phyloP scores from a whole-genome alignment of 2,797 vertebrate species.

The Melanitta fusca region DNA sequence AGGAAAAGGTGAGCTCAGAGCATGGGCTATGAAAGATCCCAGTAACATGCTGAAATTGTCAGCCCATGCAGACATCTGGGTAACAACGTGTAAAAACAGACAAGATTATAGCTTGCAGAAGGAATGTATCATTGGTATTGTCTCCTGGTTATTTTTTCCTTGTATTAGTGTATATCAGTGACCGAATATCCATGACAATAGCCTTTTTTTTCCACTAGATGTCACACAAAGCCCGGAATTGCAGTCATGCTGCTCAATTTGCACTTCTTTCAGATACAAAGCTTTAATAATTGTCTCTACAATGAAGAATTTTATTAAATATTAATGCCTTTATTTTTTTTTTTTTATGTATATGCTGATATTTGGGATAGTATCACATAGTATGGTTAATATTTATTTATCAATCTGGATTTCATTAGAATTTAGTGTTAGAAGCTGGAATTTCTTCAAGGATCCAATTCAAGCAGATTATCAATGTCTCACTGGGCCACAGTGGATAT shows the following conservation, averaged over 20 bases:
- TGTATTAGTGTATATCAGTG: fast-evolving
- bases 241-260: not conserved
- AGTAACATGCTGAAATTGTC: not conserved
- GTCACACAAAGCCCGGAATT: slow-evolving; percentile 53
- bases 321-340: not conserved
- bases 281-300: not conserved
- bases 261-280: not conserved
- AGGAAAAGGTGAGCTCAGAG: not conserved
- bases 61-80: fast-evolving
- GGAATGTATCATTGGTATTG: not conserved
- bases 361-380: not conserved
- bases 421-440: not conserved
- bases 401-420: not conserved
- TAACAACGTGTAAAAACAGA: fast-evolving
- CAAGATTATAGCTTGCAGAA: not conserved
- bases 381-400: not conserved
- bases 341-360: not conserved
- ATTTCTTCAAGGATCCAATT: not conserved
- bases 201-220: slow-evolving; percentile 65
- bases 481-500: not conserved
- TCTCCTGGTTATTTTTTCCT: not conserved
- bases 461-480: not conserved
- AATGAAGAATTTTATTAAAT: not conserved
- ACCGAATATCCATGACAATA: not conserved
- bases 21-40: not conserved